Percentiles rank a stretch among this genome's conserved stretches.
Conservation (phyloP, 2,888 invertebrate species). For the Malthinus seriepunctatus region DNA sequence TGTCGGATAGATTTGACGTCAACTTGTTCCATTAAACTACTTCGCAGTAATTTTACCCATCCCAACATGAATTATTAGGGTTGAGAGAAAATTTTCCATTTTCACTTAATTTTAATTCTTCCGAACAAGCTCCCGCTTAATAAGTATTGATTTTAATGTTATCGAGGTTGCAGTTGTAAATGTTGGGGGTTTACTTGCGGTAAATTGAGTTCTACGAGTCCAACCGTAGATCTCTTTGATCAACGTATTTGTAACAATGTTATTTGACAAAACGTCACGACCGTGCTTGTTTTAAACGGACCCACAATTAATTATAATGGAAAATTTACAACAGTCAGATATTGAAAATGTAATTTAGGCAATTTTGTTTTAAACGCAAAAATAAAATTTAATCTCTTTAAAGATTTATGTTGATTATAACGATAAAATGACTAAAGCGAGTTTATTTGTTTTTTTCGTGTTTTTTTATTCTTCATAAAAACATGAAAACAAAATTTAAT, state of each 20-base stretch:
- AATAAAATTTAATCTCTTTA: constrained; percentile 22
- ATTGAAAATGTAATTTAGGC: constrained; percentile 11
- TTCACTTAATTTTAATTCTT: no score
- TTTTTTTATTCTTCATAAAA: constrained; percentile 30
- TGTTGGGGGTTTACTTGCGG: constrained; percentile 10
- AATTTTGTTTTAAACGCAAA: constrained; percentile 12
- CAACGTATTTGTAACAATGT: constrained; percentile 9
- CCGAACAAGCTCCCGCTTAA: constrained; percentile 1
- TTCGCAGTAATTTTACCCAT: no score
- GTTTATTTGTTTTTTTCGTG: constrained; percentile 27
- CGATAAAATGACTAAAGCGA: constrained; percentile 25
- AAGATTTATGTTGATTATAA: constrained; percentile 28
- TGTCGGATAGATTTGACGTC: no score
- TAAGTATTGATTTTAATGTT: constrained; percentile 20
- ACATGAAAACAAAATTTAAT: constrained; percentile 32
- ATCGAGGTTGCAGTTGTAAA: constrained; percentile 14
- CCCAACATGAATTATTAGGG: no score
- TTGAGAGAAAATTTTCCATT: no score
- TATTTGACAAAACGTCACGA: constrained; percentile 19
- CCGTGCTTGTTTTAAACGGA: constrained; percentile 10
- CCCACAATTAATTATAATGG: constrained; percentile 19
- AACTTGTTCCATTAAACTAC: no score
- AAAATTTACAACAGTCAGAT: constrained; percentile 11
- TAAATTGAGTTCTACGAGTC: constrained; percentile 14
- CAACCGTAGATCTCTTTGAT: constrained; percentile 12